These are phyloP conservation scores for Heliocidaris erythrogramma DNA, from an alignment of 35 echinoderm and acorn worm species.

Conservation along the genomic window DNA sequence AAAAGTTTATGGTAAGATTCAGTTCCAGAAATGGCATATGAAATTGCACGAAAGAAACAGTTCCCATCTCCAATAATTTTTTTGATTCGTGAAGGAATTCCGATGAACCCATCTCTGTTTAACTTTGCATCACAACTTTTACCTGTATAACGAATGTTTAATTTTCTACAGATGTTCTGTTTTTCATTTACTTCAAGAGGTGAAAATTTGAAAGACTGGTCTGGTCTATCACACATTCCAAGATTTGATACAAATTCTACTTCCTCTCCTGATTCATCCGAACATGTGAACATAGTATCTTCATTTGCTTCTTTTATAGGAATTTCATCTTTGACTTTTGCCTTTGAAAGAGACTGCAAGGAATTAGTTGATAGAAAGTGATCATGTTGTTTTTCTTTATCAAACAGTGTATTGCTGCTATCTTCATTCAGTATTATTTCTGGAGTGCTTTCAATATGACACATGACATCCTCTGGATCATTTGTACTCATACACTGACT, in stretches of 20 bases:
- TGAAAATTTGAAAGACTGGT: slow-evolving; percentile 51
- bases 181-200: slow-evolving; percentile 25
- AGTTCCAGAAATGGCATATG: slow-evolving; percentile 53
- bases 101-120: not conserved
- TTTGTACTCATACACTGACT: too few relatives aligned
- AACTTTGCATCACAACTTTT: not conserved
- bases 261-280: not conserved
- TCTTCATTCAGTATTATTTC: too few relatives aligned
- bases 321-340: not conserved
- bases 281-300: not conserved
- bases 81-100: not conserved
- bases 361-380: too few relatives aligned
- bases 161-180: not conserved
- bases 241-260: not conserved
- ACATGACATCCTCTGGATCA: not conserved
- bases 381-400: too few relatives aligned
- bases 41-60: slow-evolving; percentile 43
- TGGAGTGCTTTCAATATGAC: too few relatives aligned
- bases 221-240: slow-evolving; percentile 35
- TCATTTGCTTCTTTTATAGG: not conserved
- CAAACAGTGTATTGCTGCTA: too few relatives aligned
- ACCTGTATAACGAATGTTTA: not conserved
- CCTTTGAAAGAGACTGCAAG: too few relatives aligned
- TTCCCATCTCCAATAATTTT: slow-evolving; percentile 48
- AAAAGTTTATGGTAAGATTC: slow-evolving; percentile 33